phyloP scores from a whole-genome alignment of 2,797 vertebrate species.

The Martes flavigula region DNA sequence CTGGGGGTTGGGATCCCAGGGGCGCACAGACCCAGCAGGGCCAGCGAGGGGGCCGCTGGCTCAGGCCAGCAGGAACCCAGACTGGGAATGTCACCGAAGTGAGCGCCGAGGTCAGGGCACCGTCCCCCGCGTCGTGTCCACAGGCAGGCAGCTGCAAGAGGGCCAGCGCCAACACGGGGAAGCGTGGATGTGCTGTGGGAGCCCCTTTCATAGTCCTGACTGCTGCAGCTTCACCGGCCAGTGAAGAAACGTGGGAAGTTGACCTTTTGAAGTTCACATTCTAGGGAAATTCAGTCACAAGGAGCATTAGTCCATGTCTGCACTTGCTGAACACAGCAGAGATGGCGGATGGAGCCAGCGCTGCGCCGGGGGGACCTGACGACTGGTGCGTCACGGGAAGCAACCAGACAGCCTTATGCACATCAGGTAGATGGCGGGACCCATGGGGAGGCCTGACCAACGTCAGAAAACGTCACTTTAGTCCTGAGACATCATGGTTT shows the following conservation, averaged over 20 bases:
- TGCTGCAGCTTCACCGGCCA: background rate
- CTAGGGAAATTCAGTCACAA: background rate
- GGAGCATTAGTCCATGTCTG: background rate
- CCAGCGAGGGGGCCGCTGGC: fast-evolving
- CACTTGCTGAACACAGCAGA: background rate
- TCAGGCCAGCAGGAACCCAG: fast-evolving
- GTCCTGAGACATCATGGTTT: background rate
- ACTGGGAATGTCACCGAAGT: fast-evolving
- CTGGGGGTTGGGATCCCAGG: background rate
- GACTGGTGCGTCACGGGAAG: fast-evolving
- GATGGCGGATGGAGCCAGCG: fast-evolving
- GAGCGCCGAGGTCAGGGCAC: background rate
- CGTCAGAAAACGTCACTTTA: too few relatives aligned
- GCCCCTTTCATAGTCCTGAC: background rate
- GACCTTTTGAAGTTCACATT: background rate
- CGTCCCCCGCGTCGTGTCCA: fast-evolving
- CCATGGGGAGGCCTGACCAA: background rate
- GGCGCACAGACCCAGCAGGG: fast-evolving
- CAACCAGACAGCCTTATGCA: background rate
- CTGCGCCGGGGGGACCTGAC: fast-evolving
- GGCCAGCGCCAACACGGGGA: fast-evolving
- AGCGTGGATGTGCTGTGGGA: fast-evolving
- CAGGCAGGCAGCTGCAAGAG: background rate
- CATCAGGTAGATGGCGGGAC: background rate
- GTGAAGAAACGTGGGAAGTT: background rate